Evolutionary conservation across 2,113 vertebrate species (phyloP).

Genomic region (Crypturellus undulatus): DNA sequence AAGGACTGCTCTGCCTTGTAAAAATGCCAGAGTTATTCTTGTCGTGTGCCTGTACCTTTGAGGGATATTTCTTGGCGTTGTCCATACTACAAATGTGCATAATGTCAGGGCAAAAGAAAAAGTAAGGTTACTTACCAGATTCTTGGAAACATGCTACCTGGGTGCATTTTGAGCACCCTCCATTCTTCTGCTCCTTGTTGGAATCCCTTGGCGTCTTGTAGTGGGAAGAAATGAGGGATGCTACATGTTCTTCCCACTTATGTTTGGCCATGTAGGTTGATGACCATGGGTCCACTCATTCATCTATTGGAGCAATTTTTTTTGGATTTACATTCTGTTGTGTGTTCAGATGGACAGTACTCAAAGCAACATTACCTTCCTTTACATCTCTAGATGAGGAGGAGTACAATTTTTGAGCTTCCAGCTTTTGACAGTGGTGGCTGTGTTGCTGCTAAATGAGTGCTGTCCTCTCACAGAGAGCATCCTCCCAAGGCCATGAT

Average conservation of each 20-base stretch:
- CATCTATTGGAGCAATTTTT: neutral
- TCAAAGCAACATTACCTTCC: neutral
- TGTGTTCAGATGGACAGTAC: neutral
- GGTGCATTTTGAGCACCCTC: neutral
- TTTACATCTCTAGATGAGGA: neutral
- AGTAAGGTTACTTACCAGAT: neutral
- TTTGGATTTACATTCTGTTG: neutral
- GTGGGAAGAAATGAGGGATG: neutral
- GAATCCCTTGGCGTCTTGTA: neutral
- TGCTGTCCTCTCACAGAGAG: neutral
- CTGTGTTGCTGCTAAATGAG: neutral
- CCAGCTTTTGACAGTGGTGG: neutral
- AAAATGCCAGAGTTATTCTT: neutral
- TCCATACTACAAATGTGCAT: neutral
- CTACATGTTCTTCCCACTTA: neutral
- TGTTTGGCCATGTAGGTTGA: neutral
- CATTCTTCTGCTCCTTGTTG: neutral
- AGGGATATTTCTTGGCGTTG: neutral
- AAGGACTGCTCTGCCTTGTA: neutral
- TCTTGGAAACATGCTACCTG: neutral
- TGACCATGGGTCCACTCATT: fast-evolving
- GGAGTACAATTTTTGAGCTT: neutral
- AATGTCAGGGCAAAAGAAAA: neutral
- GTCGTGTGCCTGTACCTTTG: neutral
- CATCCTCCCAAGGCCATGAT: fast-evolving